Evolutionary conservation across 2,888 invertebrate species (phyloP), one percentile per base, ranked within the genome.

Genomic region (Acleris literana): DNA sequence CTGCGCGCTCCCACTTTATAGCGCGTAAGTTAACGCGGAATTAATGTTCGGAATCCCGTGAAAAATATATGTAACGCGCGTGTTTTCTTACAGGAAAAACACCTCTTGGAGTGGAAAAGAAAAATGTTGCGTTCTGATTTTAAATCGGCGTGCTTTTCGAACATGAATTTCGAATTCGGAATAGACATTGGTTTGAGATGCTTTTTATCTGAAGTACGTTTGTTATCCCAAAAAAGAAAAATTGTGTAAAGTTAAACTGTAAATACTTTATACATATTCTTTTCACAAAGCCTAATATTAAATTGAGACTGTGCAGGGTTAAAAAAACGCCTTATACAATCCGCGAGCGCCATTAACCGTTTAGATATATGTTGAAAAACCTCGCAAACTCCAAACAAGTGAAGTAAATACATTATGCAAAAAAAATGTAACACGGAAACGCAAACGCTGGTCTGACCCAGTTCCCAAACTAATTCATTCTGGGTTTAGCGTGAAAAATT

Each of bases 11-110:
- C 55, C 65, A 62, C 66, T 66, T 66, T 66, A 66, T 66, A 70
- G 64, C 68, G 71, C 66, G 69, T 69, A 74, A 70, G 72, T 75
- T 72, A 74, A 72, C 69, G 66, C 70, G 64, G 69, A 71, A 74
- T 75, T 73, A 74, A 76, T 73, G 74, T 62, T 56, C 68, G 72
- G 71, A 68, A 68, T 59, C 59, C 70, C 69, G 73, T 72, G 75
- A 73, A 74, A 74, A 76, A 76, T 72, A 74, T 71, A 73, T 72
- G 73, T 73, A 71, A 70, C 64, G 64, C 64, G 63, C 63, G 64
- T 66, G 66, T 62, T 65, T 60, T 56, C 65, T 57, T 62, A 66
- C 54, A 46, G 60, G 66, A 56, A 60, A 61, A 61, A 65, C 61
- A 43, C 33, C 57, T 54, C 44, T 49, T 55, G 43, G 48, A 17